Evolutionary conservation across 2,797 vertebrate genomes (phyloP).

Genomic region (Acrocephalus scirpaceus): DNA sequence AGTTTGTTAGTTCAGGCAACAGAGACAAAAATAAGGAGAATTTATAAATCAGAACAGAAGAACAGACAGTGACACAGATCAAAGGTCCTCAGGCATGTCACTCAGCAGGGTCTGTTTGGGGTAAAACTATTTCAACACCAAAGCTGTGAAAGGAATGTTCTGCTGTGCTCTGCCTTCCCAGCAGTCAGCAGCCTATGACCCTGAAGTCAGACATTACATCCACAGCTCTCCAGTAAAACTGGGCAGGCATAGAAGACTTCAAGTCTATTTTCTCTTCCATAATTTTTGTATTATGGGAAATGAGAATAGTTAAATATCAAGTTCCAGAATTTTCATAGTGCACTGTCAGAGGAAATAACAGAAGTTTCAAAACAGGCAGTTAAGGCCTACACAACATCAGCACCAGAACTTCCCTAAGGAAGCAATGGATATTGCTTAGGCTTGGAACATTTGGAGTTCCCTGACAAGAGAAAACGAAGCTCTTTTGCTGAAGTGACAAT

Average conservation of each 20-base stretch:
- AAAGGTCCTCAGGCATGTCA: neutral
- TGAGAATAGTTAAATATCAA: neutral
- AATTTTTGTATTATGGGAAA: neutral
- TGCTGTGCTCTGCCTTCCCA: neutral
- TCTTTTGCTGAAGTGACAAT: neutral
- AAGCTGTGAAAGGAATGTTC: neutral
- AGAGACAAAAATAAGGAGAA: neutral
- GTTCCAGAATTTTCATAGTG: neutral
- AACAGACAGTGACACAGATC: neutral
- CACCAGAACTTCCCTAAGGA: neutral
- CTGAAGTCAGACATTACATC: neutral
- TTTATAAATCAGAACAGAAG: neutral
- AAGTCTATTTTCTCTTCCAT: neutral
- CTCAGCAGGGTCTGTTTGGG: neutral
- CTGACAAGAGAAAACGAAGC: neutral
- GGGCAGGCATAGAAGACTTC: neutral
- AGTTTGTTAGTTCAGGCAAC: slow-evolving; percentile 38
- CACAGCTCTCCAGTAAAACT: neutral
- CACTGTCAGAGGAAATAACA: neutral
- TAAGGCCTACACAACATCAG: neutral
- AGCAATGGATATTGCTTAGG: neutral
- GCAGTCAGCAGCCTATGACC: neutral
- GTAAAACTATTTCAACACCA: neutral
- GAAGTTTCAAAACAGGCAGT: neutral
- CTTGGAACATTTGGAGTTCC: neutral